phyloP scores from a whole-genome alignment of 1,140 invertebrate genomes.

The Penaeus indicus region DNA sequence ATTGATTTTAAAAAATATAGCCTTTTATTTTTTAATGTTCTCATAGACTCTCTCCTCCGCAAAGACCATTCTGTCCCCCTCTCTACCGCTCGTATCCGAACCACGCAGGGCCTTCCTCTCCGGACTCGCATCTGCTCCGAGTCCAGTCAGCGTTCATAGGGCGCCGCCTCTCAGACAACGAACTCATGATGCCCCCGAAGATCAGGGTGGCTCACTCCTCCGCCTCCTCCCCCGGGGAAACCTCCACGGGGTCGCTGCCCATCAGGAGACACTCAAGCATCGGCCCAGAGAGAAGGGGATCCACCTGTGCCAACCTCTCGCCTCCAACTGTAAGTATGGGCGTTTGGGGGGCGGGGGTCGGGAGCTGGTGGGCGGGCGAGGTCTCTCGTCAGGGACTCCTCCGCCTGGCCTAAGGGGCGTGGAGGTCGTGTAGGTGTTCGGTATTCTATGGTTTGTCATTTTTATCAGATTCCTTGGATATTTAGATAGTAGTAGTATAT shows the following conservation, averaged over 20 bases:
- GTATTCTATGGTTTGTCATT: too few relatives aligned
- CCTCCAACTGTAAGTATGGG: constrained; percentile 74
- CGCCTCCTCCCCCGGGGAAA: constrained; percentile 83
- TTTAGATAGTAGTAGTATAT: too few relatives aligned
- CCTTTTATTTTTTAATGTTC: not conserved
- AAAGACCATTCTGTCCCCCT: constrained; percentile 68
- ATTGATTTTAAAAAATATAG: too few relatives aligned
- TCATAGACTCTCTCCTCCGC: constrained; percentile 75
- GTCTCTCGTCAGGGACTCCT: not conserved
- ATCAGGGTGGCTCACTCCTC: constrained; percentile 87
- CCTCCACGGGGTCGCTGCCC: constrained; percentile 80
- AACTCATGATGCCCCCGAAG: constrained; percentile 87
- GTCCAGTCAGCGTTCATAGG: constrained; percentile 83
- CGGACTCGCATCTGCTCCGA: constrained; percentile 88
- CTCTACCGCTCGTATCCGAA: constrained; percentile 72
- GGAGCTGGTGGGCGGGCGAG: not conserved
- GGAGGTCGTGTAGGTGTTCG: too few relatives aligned
- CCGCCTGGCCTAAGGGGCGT: too few relatives aligned
- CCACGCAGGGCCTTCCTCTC: constrained; percentile 79
- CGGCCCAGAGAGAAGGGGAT: constrained; percentile 86
- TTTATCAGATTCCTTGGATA: too few relatives aligned
- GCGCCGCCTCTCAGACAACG: constrained; percentile 90
- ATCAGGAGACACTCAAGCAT: constrained; percentile 90
- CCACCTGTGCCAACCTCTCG: constrained; percentile 86
- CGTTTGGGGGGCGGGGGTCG: not conserved